Base-by-base conservation (phyloP, 1,140 invertebrate species). In the Ylistrum balloti region DNA sequence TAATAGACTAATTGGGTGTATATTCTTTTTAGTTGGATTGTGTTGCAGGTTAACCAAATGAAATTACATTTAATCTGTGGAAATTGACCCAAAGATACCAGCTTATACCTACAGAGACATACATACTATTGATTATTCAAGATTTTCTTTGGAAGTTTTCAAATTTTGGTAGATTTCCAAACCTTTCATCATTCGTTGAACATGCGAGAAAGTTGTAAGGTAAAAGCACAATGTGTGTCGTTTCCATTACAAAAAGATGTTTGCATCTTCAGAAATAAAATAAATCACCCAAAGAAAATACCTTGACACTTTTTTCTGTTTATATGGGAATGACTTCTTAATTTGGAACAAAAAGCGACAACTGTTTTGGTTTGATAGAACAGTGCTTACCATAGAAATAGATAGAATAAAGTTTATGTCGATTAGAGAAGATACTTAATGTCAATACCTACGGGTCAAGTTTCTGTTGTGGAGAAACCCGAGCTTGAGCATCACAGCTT, bases 91-190 rank as follows among this genome's bases (percentile, higher is more conserved):
- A 74, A 28, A n/a, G 56, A 74, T 74, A 74, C 17, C 22, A 17
- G 22, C 22, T 28, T 74, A 74, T 74, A 74, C 56, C 22, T 74
- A 74, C 56, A 74, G 5, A 74, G 41, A 45, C 17, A 74, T 74
- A 74, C 56, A 74, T 74, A 22, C 5, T 74, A 74, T 74, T 74
- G 56, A 74, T 74, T 74, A 74, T 74, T 74, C 56, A 74, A 74
- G 56, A 74, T 74, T 74, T 74, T 74, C 56, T 74, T 74, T 17
- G n/a, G 56, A 74, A 74, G 22, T 74, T 74, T 74, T 74, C 56
- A 74, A 74, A 74, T 74, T 74, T 74, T 74, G 56, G 56, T 74
- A 74, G 56, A 74, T 28, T 74, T 74, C 56, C 56, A 74, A 74
- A 74, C 56, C 56, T 74, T 74, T 74, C 56, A 74, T 74, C 56